A percentile compares a stretch with the other conserved stretches of the same genome.
These are phyloP conservation scores for Pectinophora gossypiella DNA, from an alignment of 1,140 invertebrate genomes.

Conservation along the genomic window DNA sequence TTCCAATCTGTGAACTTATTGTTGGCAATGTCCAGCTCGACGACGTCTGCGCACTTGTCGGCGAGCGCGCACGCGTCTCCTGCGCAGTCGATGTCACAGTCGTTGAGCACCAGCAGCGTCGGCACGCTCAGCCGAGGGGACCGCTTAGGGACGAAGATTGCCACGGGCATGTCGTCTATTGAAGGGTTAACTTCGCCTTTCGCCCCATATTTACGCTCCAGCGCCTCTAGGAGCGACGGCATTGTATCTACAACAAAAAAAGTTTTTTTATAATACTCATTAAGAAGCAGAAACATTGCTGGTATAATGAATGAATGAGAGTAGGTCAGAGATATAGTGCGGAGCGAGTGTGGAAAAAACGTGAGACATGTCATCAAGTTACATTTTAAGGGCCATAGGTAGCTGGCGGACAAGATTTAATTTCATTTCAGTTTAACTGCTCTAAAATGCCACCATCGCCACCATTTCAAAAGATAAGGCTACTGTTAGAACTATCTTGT, in stretches of 20 bases:
- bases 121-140: conserved; percentile 86
- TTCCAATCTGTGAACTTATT: conserved; percentile 91
- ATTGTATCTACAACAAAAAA: conserved; percentile 67
- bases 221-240: conserved; percentile 89
- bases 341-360: too few species aligned
- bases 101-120: conserved; percentile 90
- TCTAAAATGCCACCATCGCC: too few species aligned
- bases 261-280: background rate
- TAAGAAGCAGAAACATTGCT: too few species aligned
- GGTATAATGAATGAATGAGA: too few species aligned
- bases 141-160: conserved; percentile 89
- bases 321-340: too few species aligned
- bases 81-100: conserved; percentile 90
- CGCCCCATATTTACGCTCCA: conserved; percentile 88
- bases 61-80: conserved; percentile 87
- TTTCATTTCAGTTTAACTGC: too few species aligned
- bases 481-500: too few species aligned
- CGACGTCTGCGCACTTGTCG: conserved; percentile 89
- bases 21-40: conserved; percentile 93
- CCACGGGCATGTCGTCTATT: conserved; percentile 80
- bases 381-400: too few species aligned
- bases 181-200: conserved; percentile 76
- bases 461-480: too few species aligned
- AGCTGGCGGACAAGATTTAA: too few species aligned
- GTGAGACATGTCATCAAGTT: too few species aligned